Base-by-base conservation (phyloP, 2,113 vertebrate genomes). In the Anguilla japonica region DNA sequence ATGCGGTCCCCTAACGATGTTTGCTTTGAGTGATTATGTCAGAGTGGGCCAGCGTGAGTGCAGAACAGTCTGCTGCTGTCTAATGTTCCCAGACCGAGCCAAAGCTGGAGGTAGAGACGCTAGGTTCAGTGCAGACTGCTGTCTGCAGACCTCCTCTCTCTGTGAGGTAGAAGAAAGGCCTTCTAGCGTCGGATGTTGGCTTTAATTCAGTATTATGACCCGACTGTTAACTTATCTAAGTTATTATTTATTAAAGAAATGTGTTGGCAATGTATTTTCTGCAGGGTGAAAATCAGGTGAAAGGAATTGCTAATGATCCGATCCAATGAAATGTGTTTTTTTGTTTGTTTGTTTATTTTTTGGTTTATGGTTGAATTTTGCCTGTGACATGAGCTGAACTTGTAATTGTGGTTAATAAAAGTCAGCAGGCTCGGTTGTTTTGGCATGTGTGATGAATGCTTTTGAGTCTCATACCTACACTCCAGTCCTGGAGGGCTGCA, bases 391-490 rank as follows among this genome's bases (percentile, higher is more conserved):
- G 29, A 85, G 84, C 22, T 85, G 20, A 75, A 39, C 80, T 53
- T 88, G 87, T 89, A 86, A 88, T 15, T 56, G 90, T 60, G 80
- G 83, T 18, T 93, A 94, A 93, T 94, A 95, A 94, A 87, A 83
- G 85, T 57, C 84, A 83, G 50, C 5, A 87, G 60, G 87, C 79
- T 85, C 50, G 56, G 88, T 86, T 81, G 41, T 50, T 87, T 90
- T 79, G 71, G n/a, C 41, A 34, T 39, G 81, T 56, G 88, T 91
- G 86, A 88, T 90, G 60, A 87, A 85, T 93, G 89, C 56, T 60
- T 84, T 85, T 79, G 86, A 46, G 11, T 40, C 56, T 82, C 8
- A 86, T 43, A 85, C 82, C 29, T 67, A 16, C 82, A 53, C 50
- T 53, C 50, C 50, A 53, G 50, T 53, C 50, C 50, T 53, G 50